Percentiles rank a stretch among this genome's conserved stretches.
phyloP scores from a whole-genome alignment of 1,140 invertebrate genomes.

The Prorops nasuta region DNA sequence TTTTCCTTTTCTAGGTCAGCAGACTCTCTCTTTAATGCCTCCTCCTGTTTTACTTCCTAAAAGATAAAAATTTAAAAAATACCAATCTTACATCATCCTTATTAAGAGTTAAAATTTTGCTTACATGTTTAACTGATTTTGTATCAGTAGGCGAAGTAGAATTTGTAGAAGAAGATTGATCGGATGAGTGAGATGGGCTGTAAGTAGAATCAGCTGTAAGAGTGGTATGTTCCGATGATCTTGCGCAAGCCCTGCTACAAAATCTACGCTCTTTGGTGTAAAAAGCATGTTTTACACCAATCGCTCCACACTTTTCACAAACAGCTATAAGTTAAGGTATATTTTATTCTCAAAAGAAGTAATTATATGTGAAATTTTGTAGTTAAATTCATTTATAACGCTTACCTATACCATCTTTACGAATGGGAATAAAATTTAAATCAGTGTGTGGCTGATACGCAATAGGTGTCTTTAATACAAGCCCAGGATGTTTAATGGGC shows the following conservation, averaged over 20 bases:
- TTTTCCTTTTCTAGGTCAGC: too few species aligned
- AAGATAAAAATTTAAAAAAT: neutral
- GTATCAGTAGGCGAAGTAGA: conserved; percentile 27
- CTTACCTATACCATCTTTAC: conserved; percentile 81
- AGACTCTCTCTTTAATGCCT: conserved; percentile 11
- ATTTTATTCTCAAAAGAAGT: neutral
- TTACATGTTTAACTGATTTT: conserved; percentile 32
- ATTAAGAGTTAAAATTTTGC: conserved; percentile 5
- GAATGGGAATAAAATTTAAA: conserved; percentile 74
- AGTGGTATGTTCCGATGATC: conserved; percentile 51
- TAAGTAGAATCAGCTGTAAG: conserved; percentile 50
- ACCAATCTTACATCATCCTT: neutral
- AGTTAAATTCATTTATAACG: conserved; percentile 7
- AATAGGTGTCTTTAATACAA: conserved; percentile 76
- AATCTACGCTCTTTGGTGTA: conserved; percentile 82
- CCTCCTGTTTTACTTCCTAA: conserved; percentile 17
- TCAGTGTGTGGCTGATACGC: conserved; percentile 78
- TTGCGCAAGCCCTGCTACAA: conserved; percentile 75
- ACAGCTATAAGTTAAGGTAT: conserved; percentile 61
- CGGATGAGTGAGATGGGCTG: conserved; percentile 44
- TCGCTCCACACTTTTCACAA: conserved; percentile 85
- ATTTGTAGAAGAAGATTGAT: conserved; percentile 27
- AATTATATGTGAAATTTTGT: neutral
- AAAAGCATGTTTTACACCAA: conserved; percentile 87
- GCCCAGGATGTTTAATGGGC: conserved; percentile 71